A percentile compares a stretch with the other conserved stretches of the same genome.
These are phyloP conservation scores for Manis crassicaudata DNA, from an alignment of 2,797 vertebrate species.

Conservation along the genomic window DNA sequence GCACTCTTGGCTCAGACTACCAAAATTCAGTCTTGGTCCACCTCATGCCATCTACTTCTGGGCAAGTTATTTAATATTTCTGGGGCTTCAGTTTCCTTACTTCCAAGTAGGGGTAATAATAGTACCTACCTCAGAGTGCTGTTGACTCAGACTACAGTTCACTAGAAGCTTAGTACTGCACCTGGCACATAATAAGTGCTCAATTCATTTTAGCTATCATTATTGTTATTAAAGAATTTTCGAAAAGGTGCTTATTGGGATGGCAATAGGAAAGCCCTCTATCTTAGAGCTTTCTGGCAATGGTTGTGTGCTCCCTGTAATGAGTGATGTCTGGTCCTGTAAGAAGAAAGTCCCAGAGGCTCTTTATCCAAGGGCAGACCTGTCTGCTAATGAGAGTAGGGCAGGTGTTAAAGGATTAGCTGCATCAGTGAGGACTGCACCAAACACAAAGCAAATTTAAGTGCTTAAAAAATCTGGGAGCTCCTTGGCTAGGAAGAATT, in stretches of 20 bases:
- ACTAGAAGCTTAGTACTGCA: background rate
- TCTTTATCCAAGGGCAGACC: background rate
- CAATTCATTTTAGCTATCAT: background rate
- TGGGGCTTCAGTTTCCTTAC: background rate
- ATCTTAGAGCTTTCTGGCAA: background rate
- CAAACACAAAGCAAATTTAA: background rate
- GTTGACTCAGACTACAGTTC: background rate
- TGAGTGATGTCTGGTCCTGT: background rate
- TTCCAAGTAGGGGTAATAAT: background rate
- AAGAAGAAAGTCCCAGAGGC: background rate
- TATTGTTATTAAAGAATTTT: background rate
- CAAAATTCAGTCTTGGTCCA: background rate
- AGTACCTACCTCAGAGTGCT: background rate
- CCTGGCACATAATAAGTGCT: background rate
- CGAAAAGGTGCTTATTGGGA: background rate
- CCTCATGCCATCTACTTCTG: background rate
- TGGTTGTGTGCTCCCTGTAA: background rate
- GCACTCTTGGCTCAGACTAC: background rate
- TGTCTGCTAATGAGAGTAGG: background rate
- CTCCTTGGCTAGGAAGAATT: background rate
- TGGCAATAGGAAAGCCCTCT: background rate
- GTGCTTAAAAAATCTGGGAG: background rate
- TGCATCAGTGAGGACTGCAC: background rate
- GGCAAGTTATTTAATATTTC: background rate
- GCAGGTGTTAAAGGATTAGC: background rate